A percentile compares a stretch with the other conserved stretches of the same genome.
Conservation (phyloP, 1,140 invertebrate genomes). For the Scaptomyza pallida region DNA sequence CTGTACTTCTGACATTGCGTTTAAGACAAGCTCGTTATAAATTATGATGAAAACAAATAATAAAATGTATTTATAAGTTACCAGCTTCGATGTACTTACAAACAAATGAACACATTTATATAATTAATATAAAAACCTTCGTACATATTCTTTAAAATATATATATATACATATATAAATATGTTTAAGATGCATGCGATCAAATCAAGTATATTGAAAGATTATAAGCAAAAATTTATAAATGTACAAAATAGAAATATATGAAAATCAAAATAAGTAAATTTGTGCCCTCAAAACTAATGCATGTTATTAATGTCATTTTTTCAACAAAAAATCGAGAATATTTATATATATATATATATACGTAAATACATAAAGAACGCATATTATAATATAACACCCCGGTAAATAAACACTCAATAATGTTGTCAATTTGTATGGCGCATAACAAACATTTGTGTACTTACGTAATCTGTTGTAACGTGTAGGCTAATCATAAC, state of each 20-base stretch:
- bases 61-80: neutral
- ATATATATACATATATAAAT: constrained; percentile 35
- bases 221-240: constrained; percentile 41
- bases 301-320: constrained; percentile 64
- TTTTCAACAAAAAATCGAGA: constrained; percentile 43
- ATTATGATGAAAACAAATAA: constrained; percentile 2
- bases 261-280: constrained; percentile 57
- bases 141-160: constrained; percentile 28
- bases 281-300: constrained; percentile 49
- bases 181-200: constrained; percentile 39
- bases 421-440: constrained; percentile 28
- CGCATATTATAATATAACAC: constrained; percentile 38
- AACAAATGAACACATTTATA: constrained; percentile 2
- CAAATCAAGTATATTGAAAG: constrained; percentile 15
- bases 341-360: constrained; percentile 45
- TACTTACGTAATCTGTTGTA: constrained; percentile 76
- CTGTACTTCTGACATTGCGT: constrained; percentile 10
- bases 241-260: constrained; percentile 62
- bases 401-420: constrained; percentile 37
- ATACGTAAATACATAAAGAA: no score
- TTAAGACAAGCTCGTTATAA: constrained; percentile 4
- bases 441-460: constrained; percentile 55
- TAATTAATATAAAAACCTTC: constrained; percentile 5
- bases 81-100: constrained; percentile 12
- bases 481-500: constrained; percentile 67